Base-by-base conservation (phyloP, 2,888 invertebrate species). In the Ischnura elegans region DNA sequence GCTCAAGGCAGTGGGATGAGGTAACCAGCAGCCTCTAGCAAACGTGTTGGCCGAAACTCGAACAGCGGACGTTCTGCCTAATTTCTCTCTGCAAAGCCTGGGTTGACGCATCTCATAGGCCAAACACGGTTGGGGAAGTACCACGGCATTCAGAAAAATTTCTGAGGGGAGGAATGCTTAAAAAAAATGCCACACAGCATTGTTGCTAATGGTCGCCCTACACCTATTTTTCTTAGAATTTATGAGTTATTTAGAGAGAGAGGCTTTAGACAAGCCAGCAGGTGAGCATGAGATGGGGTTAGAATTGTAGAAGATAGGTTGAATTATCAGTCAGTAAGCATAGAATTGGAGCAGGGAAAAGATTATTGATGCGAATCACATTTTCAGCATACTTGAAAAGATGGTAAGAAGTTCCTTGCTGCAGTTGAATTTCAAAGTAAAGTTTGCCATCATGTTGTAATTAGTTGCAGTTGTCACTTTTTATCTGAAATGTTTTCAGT, bases 401-500 rank as follows among this genome's bases (percentile, higher is more conserved):
- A 90, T 76, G 76, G 76, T 76, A 76, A 61, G 42, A 90, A 42
- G 90, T 90, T 90, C 90, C 90, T 90, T 90, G 90, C 90, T 90
- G 90, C 90, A 90, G 90, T 90, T 90, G 90, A 90, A n/a, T 43
- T 90, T 61, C 25, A 76, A 66, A 90, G 25, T 61, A 90, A 25
- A 42, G 43, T 42, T 90, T 61, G 36, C 43, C 25, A 76, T 76
- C n/a, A 90, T 55, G 43, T 90, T 90, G 29, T 90, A 42, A 93
- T 85, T 93, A 93, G 85, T 93, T 93, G 93, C 85, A 93, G 61
- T 87, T 86, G 29, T 93, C 93, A 87, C 93, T 43, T 93, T 45
- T 85, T 55, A 42, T 93, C 85, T 93, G 93, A 93, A 87, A 36
- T 86, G 93, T 85, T 85, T 61, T 86, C 47, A 93, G 86, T 86